Percentiles rank a stretch among this genome's conserved stretches.
Conservation (phyloP, 1,140 invertebrate species). For the Drosophila nebulosa region DNA sequence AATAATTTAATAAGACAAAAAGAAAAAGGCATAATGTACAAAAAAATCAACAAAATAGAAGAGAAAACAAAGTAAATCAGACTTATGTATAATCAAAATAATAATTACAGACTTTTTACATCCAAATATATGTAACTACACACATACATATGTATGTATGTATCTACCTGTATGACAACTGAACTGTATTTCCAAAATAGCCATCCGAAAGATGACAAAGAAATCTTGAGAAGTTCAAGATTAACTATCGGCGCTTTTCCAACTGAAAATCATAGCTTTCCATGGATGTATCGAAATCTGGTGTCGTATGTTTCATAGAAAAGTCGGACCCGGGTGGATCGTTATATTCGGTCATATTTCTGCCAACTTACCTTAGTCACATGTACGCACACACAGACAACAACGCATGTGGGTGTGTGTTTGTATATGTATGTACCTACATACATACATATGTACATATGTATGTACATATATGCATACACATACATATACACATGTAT, state of each 20-base stretch:
- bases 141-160: not conserved
- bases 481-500: constrained; percentile 10
- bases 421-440: not conserved
- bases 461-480: not conserved
- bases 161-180: not conserved
- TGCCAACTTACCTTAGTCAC: constrained; percentile 1
- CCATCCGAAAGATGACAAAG: not conserved
- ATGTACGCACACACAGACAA: not conserved
- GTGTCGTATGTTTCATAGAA: not conserved
- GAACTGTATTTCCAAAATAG: not conserved
- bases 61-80: constrained; percentile 1
- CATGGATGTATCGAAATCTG: not conserved
- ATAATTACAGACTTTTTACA: not conserved
- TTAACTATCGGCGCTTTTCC: too few relatives aligned
- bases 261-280: too few relatives aligned
- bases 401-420: not conserved
- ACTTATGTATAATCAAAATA: not conserved
- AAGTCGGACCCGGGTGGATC: not conserved
- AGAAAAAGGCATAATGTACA: constrained; percentile 6
- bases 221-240: too few relatives aligned
- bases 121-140: not conserved
- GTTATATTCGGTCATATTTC: not conserved
- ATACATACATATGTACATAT: not conserved
- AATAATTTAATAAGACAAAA: constrained; percentile 25
- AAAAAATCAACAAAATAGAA: constrained; percentile 7